phyloP scores from a whole-genome alignment of 2,797 vertebrate species.

The Phalloptychus januarius region DNA sequence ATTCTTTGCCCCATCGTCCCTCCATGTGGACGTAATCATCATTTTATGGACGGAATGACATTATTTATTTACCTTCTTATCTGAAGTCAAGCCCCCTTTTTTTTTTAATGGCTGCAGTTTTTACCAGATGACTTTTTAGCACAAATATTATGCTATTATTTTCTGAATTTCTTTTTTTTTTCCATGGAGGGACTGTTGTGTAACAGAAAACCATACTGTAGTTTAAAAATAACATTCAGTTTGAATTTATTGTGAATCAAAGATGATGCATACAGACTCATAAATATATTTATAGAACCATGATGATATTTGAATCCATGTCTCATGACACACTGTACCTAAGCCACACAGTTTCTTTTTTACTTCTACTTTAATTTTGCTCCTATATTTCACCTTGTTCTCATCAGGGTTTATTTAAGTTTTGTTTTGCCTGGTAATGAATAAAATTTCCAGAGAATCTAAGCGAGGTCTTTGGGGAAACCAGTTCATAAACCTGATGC shows the following conservation, averaged over 20 bases:
- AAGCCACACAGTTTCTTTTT: neutral
- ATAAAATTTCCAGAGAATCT: neutral
- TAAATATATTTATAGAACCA: neutral
- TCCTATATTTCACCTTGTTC: neutral
- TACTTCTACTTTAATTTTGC: neutral
- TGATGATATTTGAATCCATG: neutral
- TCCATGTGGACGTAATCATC: neutral
- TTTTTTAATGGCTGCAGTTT: neutral
- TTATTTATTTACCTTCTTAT: neutral
- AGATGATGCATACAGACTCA: neutral
- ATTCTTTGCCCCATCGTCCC: neutral
- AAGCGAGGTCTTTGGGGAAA: neutral
- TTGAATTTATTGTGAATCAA: neutral
- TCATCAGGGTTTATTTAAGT: neutral
- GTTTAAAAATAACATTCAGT: neutral
- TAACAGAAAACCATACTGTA: neutral
- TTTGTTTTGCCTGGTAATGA: neutral
- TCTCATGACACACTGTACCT: neutral
- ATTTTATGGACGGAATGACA: neutral
- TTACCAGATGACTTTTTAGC: neutral
- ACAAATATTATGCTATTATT: neutral
- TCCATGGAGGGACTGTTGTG: neutral
- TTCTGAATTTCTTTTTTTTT: neutral
- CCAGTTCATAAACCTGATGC: neutral
- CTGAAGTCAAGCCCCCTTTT: neutral